Base-by-base conservation (phyloP, 2,797 vertebrate species). In the Mormyrops boulengeri region DNA sequence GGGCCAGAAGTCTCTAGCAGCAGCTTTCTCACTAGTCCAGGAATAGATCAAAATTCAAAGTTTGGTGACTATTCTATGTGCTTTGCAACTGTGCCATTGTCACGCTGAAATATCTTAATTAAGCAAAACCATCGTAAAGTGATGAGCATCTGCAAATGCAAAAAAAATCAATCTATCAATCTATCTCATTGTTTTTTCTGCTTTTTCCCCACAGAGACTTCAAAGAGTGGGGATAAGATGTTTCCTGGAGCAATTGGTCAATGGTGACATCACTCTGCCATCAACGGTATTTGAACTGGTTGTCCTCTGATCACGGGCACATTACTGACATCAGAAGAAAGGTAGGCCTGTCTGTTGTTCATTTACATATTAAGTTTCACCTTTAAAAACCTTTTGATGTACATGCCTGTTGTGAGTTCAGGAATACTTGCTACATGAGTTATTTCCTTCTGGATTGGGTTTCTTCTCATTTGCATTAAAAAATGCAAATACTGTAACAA, bases 401-500 rank as follows among this genome's bases (percentile, higher is more conserved):
- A 34, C 66, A 73, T 14, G 30, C 17, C 66, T 73, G 66, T 73
- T 38, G 66, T 73, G 30, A 38, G 49, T 50, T 57, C 53, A 57
- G 66, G 30, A 30, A 73, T 73, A 73, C 66, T 2, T 14, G 66
- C 66, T 38, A 17, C 30, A 73, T 38, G 12, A 73, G 6, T 69
- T 34, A 69, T 69, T 73, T 73, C 66, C 66, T 38, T 34, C 30
- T 2, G 30, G 66, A 38, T 73, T 73, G 30, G 12, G 30, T 73
- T 73, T 73, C 66, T 38, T 34, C 66, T 73, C 66, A 73, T 73
- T 73, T 73, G 30, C 66, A 73, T 73, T 12, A 17, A 73, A 73
- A 73, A 38, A 73, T 73, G 66, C 66, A 73, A 73, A 73, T 73
- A 73, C 66, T 34, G 66, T 73, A 73, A 73, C 66, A 73, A 73